These are phyloP conservation scores for Drosophila ohnishii DNA, from an alignment of 1,140 invertebrate species.

Conservation along the genomic window DNA sequence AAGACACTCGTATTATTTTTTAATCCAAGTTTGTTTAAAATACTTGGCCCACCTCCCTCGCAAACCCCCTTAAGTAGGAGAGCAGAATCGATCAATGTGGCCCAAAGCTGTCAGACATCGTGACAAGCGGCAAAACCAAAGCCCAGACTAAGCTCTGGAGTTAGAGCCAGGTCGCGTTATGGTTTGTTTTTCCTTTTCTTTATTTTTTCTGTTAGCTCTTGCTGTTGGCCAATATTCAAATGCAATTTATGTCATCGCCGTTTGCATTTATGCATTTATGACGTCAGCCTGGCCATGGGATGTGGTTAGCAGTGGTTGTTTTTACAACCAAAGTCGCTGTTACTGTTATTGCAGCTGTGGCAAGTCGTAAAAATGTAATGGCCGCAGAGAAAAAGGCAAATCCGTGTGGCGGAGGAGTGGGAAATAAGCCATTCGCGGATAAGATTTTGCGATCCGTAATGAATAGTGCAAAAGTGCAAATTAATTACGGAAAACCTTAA, in stretches of 20 bases:
- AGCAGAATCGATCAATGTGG: constrained; percentile 53
- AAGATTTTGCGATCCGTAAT: constrained; percentile 40
- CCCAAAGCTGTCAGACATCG: constrained; percentile 52
- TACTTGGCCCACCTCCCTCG: background rate
- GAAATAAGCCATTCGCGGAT: constrained; percentile 43
- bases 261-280: constrained; percentile 66
- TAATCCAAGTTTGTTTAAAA: no score
- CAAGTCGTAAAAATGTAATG: constrained; percentile 53
- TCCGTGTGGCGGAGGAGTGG: constrained; percentile 32
- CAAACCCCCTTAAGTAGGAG: background rate
- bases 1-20: background rate
- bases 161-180: constrained; percentile 44
- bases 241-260: constrained; percentile 78
- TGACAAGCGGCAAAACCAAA: constrained; percentile 61
- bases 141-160: constrained; percentile 4
- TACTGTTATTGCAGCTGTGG: constrained; percentile 50
- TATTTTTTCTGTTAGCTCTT: constrained; percentile 4
- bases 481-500: constrained; percentile 42
- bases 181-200: constrained; percentile 31
- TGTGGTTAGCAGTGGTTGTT: constrained; percentile 55
- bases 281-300: constrained; percentile 73
- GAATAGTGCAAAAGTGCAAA: constrained; percentile 45
- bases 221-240: constrained; percentile 79
- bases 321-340: constrained; percentile 23
- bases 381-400: constrained; percentile 24